Conservation (phyloP, 1,140 invertebrate genomes). For the Lethrus apterus region DNA sequence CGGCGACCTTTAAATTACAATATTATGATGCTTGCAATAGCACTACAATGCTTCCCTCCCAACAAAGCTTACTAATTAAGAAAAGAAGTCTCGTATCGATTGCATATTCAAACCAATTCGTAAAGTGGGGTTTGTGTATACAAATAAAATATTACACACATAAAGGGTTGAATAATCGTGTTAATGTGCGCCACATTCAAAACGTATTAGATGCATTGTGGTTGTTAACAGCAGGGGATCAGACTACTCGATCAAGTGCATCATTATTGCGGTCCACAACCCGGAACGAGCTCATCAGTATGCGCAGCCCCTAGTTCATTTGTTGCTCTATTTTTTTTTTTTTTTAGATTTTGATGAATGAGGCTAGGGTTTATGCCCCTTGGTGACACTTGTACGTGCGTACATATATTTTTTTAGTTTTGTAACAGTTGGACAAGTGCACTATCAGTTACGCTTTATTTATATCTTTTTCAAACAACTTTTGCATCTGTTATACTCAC, state of each 20-base stretch:
- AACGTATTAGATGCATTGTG: conserved; percentile 3
- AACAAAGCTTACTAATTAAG: too few relatives aligned
- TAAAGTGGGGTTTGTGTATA: too few relatives aligned
- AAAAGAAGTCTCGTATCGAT: too few relatives aligned
- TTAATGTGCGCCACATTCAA: conserved; percentile 7
- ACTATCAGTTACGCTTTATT: not conserved
- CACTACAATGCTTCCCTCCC: too few relatives aligned
- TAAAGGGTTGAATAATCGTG: conserved; percentile 11
- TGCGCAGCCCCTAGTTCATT: conserved; percentile 22
- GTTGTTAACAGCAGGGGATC: conserved; percentile 9
- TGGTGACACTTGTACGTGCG: conserved; percentile 8
- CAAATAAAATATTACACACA: not conserved
- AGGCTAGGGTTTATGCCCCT: conserved; percentile 14
- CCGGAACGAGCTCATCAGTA: conserved; percentile 18
- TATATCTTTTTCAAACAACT: not conserved
- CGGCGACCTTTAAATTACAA: conserved; percentile 1
- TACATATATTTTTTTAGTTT: conserved; percentile 22
- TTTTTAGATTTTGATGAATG: conserved; percentile 21
- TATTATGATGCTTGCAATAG: too few relatives aligned
- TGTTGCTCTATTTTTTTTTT: conserved; percentile 20
- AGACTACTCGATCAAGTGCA: conserved; percentile 32
- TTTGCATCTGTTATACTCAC: conserved; percentile 15
- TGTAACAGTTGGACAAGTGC: conserved; percentile 26
- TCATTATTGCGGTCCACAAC: conserved; percentile 28
- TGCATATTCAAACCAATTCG: too few relatives aligned